Evolutionary conservation across 1,140 invertebrate species (phyloP).

Genomic region (Zaprionus ghesquierei): DNA sequence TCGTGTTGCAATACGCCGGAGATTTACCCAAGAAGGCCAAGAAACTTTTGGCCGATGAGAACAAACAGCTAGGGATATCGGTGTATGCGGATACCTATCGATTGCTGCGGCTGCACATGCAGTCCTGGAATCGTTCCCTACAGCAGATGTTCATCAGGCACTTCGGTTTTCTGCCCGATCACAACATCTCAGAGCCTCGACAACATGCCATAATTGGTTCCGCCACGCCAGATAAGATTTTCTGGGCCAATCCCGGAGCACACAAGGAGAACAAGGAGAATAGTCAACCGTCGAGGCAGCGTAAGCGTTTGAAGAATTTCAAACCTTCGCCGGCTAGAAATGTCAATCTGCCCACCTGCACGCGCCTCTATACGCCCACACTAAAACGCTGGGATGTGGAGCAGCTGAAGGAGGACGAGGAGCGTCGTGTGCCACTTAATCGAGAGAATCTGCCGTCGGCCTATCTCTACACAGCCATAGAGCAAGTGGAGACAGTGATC

Average conservation of each 20-base stretch:
- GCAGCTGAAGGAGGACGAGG: slow-evolving; percentile 39
- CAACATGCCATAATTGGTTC: slow-evolving; percentile 7
- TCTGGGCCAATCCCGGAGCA: slow-evolving; percentile 4
- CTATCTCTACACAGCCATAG: slow-evolving; percentile 33
- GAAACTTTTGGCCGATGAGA: slow-evolving; percentile 22
- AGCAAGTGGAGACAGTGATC: slow-evolving; percentile 27
- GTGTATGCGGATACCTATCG: slow-evolving; percentile 14
- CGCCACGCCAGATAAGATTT: slow-evolving; percentile 6
- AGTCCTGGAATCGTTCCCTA: slow-evolving; percentile 12
- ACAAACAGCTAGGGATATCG: slow-evolving; percentile 16
- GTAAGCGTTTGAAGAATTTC: slow-evolving; percentile 22
- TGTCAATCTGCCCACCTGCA: slow-evolving; percentile 14
- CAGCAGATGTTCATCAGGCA: slow-evolving; percentile 26
- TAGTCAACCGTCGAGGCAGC: not conserved
- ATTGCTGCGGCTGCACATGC: not conserved
- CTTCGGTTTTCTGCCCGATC: slow-evolving; percentile 8
- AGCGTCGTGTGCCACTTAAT: slow-evolving; percentile 26
- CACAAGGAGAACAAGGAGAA: slow-evolving; percentile 9
- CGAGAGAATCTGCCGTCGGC: slow-evolving; percentile 37
- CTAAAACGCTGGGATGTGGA: slow-evolving; percentile 39
- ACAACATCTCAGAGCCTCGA: not conserved
- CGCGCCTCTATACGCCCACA: slow-evolving; percentile 25
- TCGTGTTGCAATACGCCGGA: not conserved
- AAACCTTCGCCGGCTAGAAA: slow-evolving; percentile 6
- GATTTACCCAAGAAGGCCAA: slow-evolving; percentile 36